Percentiles rank a stretch among this genome's conserved stretches.
These are phyloP conservation scores for Perca schrenkii DNA, from an alignment of 2,113 vertebrate species.

Conservation along the genomic window DNA sequence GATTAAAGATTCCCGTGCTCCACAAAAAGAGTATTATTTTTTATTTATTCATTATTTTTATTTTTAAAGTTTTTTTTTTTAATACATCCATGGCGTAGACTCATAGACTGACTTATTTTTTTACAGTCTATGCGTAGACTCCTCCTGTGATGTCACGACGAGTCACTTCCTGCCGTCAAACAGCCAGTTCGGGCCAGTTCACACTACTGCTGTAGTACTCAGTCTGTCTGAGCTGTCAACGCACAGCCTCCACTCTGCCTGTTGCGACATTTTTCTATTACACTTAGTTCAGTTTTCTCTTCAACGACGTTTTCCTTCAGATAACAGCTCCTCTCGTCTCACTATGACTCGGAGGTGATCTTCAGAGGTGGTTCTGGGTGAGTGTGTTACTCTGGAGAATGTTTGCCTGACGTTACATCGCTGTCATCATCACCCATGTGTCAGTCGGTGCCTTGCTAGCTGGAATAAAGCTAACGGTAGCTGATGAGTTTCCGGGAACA, in stretches of 20 bases:
- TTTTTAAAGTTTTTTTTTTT: too few species aligned
- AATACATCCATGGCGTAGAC: too few species aligned
- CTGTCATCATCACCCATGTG: conserved; percentile 79
- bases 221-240: conserved; percentile 77
- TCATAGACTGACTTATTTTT: too few species aligned
- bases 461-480: conserved; percentile 53
- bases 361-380: conserved; percentile 86
- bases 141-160: conserved; percentile 58
- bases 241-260: conserved; percentile 8
- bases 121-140: too few species aligned
- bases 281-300: conserved; percentile 19
- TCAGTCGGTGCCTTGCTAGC: conserved; percentile 49
- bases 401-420: conserved; percentile 26
- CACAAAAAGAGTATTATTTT: too few species aligned
- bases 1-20: too few species aligned
- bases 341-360: conserved; percentile 87
- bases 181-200: conserved; percentile 83
- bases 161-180: conserved; percentile 76
- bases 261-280: conserved; percentile 36
- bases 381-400: conserved; percentile 54
- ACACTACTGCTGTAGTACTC: conserved; percentile 58
- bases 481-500: neutral
- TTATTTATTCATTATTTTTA: too few species aligned
- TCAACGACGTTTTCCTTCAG: conserved; percentile 63
- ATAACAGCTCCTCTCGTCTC: conserved; percentile 61